Conservation (phyloP, 2,113 vertebrate genomes). For the Geococcyx californianus region DNA sequence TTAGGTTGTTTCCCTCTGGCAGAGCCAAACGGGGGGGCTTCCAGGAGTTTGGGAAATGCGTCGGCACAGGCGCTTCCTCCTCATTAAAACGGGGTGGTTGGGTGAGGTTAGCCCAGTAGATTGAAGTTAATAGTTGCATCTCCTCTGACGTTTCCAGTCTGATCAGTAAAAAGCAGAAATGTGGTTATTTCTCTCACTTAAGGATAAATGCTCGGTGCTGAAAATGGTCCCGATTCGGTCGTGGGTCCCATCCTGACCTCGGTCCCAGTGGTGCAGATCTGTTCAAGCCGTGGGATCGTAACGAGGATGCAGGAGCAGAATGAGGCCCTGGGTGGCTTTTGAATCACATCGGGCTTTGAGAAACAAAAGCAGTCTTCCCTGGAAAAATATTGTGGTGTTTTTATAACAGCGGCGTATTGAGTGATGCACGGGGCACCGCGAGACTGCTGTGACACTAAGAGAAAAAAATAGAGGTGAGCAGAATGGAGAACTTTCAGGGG, state of each 20-base stretch:
- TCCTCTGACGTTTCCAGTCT: not conserved
- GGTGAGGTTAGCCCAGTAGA: slow-evolving; percentile 17
- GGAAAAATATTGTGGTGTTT: slow-evolving; percentile 38
- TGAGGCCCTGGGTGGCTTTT: not conserved
- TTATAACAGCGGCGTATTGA: slow-evolving; percentile 48
- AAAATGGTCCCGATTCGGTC: not conserved
- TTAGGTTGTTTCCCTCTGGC: slow-evolving; percentile 59
- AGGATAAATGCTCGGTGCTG: no score
- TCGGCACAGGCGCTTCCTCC: slow-evolving; percentile 17
- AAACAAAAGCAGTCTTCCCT: slow-evolving; percentile 49
- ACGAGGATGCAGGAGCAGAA: not conserved
- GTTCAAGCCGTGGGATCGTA: accelerated
- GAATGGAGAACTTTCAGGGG: slow-evolving; percentile 17
- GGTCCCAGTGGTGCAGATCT: not conserved
- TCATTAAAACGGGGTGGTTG: slow-evolving; percentile 16
- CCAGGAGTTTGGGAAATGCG: slow-evolving; percentile 6
- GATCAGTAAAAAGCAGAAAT: not conserved
- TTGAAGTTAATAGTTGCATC: not conserved
- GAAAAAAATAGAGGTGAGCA: slow-evolving; percentile 51
- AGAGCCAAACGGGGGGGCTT: not conserved
- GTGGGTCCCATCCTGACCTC: not conserved
- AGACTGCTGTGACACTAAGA: slow-evolving; percentile 62
- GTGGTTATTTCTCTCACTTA: accelerated
- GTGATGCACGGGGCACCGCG: slow-evolving; percentile 56
- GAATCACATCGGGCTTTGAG: not conserved